Conservation (phyloP, 2,888 invertebrate species). For the Erebia aethiops region DNA sequence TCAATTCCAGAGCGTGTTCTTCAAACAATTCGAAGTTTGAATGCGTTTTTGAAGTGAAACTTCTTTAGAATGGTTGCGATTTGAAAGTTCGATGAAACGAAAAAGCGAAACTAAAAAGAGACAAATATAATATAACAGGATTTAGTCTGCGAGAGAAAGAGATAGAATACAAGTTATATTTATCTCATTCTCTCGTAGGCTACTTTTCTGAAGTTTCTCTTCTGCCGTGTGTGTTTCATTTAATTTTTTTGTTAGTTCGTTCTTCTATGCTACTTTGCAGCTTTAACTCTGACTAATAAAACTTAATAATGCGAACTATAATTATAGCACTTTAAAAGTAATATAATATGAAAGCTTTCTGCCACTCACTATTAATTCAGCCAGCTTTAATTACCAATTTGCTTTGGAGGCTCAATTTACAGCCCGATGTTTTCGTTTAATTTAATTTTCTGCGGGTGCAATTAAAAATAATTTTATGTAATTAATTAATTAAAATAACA, state of each 20-base stretch:
- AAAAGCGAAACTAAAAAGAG: no score
- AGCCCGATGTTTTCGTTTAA: constrained; percentile 26
- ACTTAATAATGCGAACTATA: constrained; percentile 8
- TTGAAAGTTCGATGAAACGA: no score
- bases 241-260: neutral
- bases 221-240: no score
- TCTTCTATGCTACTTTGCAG: neutral
- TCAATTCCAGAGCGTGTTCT: no score
- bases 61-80: no score
- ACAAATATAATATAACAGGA: no score
- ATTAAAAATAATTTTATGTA: constrained; percentile 16
- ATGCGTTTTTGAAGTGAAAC: no score
- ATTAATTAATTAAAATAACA: constrained; percentile 1
- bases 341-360: constrained; percentile 22
- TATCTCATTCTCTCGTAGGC: no score
- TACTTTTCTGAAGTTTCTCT: no score
- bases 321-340: constrained; percentile 22
- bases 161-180: no score
- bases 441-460: constrained; percentile 12
- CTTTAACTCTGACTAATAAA: neutral
- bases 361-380: constrained; percentile 30
- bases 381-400: constrained; percentile 27
- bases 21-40: no score
- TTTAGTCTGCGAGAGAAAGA: no score
- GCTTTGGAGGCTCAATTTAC: constrained; percentile 28